Evolutionary conservation across 2,888 invertebrate genomes (phyloP).

Genomic region (Aphodius sticticus): DNA sequence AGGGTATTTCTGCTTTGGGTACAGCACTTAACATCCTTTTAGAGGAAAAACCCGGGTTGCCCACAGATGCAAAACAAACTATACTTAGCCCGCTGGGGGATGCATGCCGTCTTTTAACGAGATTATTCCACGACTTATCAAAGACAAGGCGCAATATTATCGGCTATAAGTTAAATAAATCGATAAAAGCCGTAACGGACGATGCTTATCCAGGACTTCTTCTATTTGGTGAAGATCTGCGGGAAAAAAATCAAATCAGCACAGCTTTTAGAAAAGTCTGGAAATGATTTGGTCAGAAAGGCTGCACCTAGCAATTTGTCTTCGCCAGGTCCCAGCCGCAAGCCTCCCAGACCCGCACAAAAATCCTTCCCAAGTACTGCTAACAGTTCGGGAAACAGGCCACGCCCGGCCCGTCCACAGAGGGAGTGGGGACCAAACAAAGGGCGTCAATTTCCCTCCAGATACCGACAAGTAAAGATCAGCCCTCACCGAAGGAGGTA

Average conservation of each 20-base stretch:
- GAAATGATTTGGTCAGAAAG: too few species aligned
- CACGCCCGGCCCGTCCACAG: constrained; percentile 16
- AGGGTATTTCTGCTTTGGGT: background rate
- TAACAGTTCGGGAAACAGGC: constrained; percentile 12
- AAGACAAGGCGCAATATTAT: background rate
- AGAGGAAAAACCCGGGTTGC: background rate
- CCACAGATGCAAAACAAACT: background rate
- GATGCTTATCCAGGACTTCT: background rate
- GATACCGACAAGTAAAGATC: background rate
- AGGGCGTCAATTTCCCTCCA: background rate
- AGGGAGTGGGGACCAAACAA: constrained; percentile 8
- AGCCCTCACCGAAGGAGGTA: constrained; percentile 1
- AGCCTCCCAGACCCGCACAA: background rate
- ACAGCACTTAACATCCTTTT: background rate
- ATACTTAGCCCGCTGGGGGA: constrained; percentile 11
- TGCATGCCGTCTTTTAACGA: background rate
- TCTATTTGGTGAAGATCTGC: background rate
- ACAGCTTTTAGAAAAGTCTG: constrained; percentile 8
- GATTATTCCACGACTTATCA: background rate
- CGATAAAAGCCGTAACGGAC: background rate
- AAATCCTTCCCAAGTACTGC: background rate
- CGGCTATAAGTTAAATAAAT: background rate
- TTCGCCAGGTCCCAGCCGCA: background rate
- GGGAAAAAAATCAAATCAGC: constrained; percentile 5
- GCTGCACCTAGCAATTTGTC: background rate